Evolutionary conservation across 2,113 vertebrate species (phyloP), one percentile per base, ranked within the genome.

Genomic region (Poeciliopsis occidentalis): DNA sequence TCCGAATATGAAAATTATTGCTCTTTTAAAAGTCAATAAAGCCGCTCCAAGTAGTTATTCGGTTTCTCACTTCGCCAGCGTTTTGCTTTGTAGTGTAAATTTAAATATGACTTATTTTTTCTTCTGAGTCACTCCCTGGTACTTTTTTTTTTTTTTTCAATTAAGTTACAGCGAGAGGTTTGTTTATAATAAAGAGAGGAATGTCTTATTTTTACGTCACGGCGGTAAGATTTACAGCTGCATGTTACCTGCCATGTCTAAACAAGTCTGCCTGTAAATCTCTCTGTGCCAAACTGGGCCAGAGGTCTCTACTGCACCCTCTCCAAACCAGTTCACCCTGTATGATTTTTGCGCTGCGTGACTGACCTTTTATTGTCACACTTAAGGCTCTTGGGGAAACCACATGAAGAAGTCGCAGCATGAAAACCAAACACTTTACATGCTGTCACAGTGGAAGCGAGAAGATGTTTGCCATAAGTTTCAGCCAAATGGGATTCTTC

Each of bases 301-400:
- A 83, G 54, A 88, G 76, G 80, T 89, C 75, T 67, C 39, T 41
- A 62, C 39, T 75, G 47, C 65, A 73, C 64, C 74, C 73, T 80
- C 83, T 64, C 76, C 37, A 84, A 86, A 90, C 83, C 83, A 85
- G 87, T 87, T 76, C 5, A 8, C 68, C 65, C n/a, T 62, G 71
- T 60, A 72, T 39, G 64, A 27, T 57, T 60, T 64, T 10, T 73
- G 65, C 24, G 2, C 65, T 32, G 4, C 12, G 8, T 39, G 27
- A 32, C 66, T 84, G 83, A 86, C 83, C 68, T 64, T 64, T 57
- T 71, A 57, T n/a, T 44, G 0, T 69, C 65, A 30, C 67, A n/a
- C 62, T 65, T 17, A 57, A 73, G 78, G 34, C 64, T 67, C 31
- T 31, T 22, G 0, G 34, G 61, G 66, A 69, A 83, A 66, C 76